Base-by-base conservation (phyloP, 2,888 invertebrate species). In the Eupeodes luniger region DNA sequence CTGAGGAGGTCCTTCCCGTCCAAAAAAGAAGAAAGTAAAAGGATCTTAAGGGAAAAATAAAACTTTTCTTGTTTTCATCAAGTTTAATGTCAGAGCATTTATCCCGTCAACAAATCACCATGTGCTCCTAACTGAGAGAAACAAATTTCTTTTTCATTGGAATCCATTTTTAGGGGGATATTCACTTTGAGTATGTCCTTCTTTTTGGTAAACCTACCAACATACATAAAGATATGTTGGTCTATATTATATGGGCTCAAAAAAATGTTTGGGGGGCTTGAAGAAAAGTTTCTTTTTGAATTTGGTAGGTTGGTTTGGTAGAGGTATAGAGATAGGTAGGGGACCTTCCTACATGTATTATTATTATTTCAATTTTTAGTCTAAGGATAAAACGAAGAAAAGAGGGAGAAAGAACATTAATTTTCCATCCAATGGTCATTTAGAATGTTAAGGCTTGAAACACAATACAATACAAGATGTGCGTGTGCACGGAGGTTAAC, bases 41-140 rank as follows among this genome's bases (percentile, higher is more conserved):
- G 59, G 53, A 75, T 86, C 87, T 76, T 53, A 27, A 57, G 84
- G 87, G 80, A 84, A 77, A 87, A 87, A 87, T 87, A 80, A 84
- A 87, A 87, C 79, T 87, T 87, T 87, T 77, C 87, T 81, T 87
- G 87, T 87, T 87, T 87, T 87, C 87, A 87, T 87, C 87, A 87
- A 84, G 87, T 87, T 84, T 87, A 87, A 87, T 87, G 84, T 80
- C 87, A 84, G 76, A 74, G 67, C 87, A 87, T 87, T 87, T 87
- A 87, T 87, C 80, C 87, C 87, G 84, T 87, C 87, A 87, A 87
- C 87, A 87, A 87, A 87, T 87, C 87, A 87, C 87, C 87, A 84
- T 87, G 87, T 87, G 70, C 70, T 36, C 40, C 40, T 40, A 40
- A 40, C 19, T 55, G 80, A 76, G 80, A 83, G 77, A 77, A 84